Evolutionary conservation across 2,113 vertebrate genomes (phyloP).

Genomic region (Cisticola juncidis): DNA sequence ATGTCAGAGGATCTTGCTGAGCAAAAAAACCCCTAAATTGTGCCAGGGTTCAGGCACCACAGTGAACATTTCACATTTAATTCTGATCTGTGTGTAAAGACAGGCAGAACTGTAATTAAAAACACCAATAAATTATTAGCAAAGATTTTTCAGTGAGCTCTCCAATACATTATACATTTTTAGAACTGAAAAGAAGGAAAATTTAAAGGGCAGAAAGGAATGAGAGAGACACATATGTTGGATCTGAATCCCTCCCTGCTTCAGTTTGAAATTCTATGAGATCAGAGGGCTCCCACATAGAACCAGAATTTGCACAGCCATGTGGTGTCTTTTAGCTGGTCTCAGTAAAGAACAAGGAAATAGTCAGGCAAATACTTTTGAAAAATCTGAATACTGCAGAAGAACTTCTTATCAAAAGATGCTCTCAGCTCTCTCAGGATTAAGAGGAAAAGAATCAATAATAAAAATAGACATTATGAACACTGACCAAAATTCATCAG

Average conservation of each 20-base stretch:
- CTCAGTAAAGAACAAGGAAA: background rate
- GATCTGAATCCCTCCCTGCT: background rate
- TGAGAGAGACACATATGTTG: background rate
- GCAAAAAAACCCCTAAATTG: background rate
- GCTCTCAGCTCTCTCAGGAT: background rate
- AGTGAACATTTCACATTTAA: background rate
- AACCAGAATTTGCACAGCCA: background rate
- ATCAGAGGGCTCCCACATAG: constrained; percentile 10
- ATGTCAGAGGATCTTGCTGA: background rate
- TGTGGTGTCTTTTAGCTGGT: background rate
- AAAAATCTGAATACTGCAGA: background rate
- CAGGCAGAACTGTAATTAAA: background rate
- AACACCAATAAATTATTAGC: background rate
- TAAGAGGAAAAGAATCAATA: background rate
- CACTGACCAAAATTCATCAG: background rate
- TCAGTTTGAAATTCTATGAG: background rate
- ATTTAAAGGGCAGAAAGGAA: constrained; percentile 43
- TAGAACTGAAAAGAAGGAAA: background rate
- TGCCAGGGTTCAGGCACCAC: background rate
- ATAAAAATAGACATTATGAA: background rate
- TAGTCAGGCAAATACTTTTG: background rate
- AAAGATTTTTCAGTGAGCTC: background rate
- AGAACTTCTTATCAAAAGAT: background rate
- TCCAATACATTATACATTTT: background rate
- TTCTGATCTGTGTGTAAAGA: background rate